Evolutionary conservation across 2,888 invertebrate genomes (phyloP).

Genomic region (Protophormia terraenovae): DNA sequence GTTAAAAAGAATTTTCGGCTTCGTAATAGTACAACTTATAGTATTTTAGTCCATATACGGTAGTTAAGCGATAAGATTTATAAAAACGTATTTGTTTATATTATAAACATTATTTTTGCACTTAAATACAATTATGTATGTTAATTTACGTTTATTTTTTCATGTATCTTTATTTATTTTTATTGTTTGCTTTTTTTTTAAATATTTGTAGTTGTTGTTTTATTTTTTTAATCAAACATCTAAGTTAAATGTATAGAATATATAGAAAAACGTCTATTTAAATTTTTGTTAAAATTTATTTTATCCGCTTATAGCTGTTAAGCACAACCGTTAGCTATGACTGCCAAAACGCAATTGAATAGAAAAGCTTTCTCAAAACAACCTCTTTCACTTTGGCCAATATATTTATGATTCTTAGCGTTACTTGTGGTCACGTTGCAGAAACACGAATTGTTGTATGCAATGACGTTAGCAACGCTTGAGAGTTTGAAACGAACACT

Average conservation of each 20-base stretch:
- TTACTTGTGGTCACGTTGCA: slow-evolving; percentile 76
- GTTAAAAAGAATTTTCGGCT: background rate
- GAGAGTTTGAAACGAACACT: slow-evolving; percentile 50
- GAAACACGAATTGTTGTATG: slow-evolving; percentile 71
- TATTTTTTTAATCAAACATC: background rate
- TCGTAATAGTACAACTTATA: background rate
- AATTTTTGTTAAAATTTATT: slow-evolving; percentile 16
- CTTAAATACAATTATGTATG: slow-evolving; percentile 3
- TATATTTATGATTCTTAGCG: slow-evolving; percentile 65
- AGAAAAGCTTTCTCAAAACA: slow-evolving; percentile 77
- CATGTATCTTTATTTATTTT: no score
- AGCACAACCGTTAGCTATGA: slow-evolving; percentile 70
- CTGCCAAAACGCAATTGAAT: slow-evolving; percentile 77
- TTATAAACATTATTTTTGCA: slow-evolving; percentile 2
- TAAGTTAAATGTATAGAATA: background rate
- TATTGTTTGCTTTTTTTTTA: background rate
- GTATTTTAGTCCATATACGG: slow-evolving; percentile 23
- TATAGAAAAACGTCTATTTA: slow-evolving; percentile 2
- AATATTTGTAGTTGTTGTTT: background rate
- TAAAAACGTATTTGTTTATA: background rate
- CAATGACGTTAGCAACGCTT: slow-evolving; percentile 62
- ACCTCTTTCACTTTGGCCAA: slow-evolving; percentile 71
- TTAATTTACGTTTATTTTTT: background rate
- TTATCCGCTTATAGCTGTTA: slow-evolving; percentile 63
- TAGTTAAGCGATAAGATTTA: background rate